Conservation (phyloP, 2,888 invertebrate genomes). For the Neoitamus cyanurus region DNA sequence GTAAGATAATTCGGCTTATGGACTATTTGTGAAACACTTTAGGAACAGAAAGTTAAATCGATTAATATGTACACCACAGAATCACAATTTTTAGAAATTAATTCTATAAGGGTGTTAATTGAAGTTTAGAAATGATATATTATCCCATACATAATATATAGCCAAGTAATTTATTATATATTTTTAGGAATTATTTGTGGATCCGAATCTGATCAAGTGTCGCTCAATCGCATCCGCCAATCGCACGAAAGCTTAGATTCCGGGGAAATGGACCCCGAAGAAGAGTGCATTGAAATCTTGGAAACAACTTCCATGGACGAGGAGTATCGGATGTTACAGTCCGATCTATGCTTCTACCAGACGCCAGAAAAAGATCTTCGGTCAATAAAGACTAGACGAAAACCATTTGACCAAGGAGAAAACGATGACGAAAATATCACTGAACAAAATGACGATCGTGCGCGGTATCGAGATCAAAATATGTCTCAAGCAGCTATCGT, state of each 20-base stretch:
- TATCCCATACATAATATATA: neutral
- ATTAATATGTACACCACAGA: no score
- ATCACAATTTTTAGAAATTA: no score
- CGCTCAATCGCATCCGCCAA: conserved; percentile 67
- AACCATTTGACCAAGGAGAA: conserved; percentile 57
- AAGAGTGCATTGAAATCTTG: conserved; percentile 68
- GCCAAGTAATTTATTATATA: no score
- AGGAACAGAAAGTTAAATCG: no score
- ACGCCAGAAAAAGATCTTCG: conserved; percentile 63
- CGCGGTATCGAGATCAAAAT: conserved; percentile 49
- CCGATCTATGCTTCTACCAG: conserved; percentile 64
- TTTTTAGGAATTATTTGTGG: conserved; percentile 68
- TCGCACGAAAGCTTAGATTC: conserved; percentile 82
- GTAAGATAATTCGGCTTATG: no score
- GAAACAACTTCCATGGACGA: conserved; percentile 66
- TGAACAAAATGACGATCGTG: conserved; percentile 56
- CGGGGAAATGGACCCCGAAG: conserved; percentile 72
- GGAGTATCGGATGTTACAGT: conserved; percentile 64
- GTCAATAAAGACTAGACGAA: conserved; percentile 61
- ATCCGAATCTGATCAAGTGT: conserved; percentile 67
- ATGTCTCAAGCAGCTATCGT: conserved; percentile 44
- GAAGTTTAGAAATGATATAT: no score
- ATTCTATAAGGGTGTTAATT: no score
- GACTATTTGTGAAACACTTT: no score
- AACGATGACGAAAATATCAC: conserved; percentile 52